A percentile compares a stretch with the other conserved stretches of the same genome.
Evolutionary conservation across 2,797 vertebrate genomes (phyloP).

Genomic region (Phoxinus dragarum): DNA sequence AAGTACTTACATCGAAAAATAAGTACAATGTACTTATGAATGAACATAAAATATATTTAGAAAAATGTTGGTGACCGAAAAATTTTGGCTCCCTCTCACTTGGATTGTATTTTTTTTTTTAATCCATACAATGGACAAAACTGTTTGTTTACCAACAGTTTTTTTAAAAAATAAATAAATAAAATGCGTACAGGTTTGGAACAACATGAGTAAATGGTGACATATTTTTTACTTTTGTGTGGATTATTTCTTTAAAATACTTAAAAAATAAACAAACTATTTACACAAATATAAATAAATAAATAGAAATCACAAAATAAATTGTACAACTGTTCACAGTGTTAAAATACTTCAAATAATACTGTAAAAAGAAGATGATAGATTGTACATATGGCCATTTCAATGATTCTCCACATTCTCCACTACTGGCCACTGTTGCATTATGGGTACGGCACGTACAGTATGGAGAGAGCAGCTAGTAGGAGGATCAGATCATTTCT

Average conservation of each 20-base stretch:
- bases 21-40: too few relatives aligned
- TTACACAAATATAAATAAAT: not conserved
- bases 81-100: too few relatives aligned
- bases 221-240: not conserved
- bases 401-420: not conserved
- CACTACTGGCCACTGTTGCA: conserved; percentile 4
- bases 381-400: not conserved
- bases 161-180: not conserved
- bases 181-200: not conserved
- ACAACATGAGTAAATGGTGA: not conserved
- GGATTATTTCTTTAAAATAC: not conserved
- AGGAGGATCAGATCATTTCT: not conserved
- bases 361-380: too few relatives aligned
- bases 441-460: conserved; percentile 14
- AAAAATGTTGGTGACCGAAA: not conserved
- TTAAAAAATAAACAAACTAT: not conserved
- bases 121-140: not conserved
- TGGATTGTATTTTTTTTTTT: too few relatives aligned
- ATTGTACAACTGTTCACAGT: not conserved
- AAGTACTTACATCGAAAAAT: too few relatives aligned
- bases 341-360: too few relatives aligned
- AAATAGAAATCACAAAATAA: not conserved
- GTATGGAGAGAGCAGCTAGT: not conserved
- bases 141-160: not conserved
- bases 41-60: not conserved